Conservation (phyloP, 2,797 vertebrate species). For the Molossus molossus region DNA sequence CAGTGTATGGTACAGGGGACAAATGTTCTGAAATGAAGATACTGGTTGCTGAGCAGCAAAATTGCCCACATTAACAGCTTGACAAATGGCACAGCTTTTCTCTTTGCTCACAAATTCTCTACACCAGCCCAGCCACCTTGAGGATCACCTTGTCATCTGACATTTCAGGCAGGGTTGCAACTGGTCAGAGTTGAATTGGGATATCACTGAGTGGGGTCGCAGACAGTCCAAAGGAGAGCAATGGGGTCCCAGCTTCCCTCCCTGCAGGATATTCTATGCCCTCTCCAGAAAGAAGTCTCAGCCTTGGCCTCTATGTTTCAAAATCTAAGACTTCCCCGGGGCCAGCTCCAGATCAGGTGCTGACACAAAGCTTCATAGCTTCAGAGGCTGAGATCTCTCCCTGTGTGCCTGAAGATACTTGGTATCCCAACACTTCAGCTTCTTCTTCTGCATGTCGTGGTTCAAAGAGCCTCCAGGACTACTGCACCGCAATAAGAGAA, state of each 20-base stretch:
- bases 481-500: not conserved
- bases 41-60: not conserved
- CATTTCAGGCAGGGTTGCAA: not conserved
- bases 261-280: not conserved
- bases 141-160: not conserved
- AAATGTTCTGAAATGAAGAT: not conserved
- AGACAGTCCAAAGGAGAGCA: not conserved
- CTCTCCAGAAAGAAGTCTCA: not conserved
- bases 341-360: not conserved
- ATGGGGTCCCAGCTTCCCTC: not conserved
- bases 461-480: not conserved
- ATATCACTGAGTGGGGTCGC: not conserved
- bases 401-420: not conserved
- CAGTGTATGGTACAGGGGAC: not conserved
- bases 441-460: not conserved
- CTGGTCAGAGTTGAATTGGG: not conserved
- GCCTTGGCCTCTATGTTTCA: not conserved
- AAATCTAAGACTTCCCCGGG: not conserved
- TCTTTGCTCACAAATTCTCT: not conserved
- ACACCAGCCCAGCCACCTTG: not conserved
- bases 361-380: not conserved
- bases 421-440: not conserved
- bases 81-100: not conserved
- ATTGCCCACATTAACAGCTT: not conserved
- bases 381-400: not conserved